Percentiles rank a stretch among this genome's conserved stretches.
Conservation (phyloP, 2,888 invertebrate species). For the Chymomyza procnemis region DNA sequence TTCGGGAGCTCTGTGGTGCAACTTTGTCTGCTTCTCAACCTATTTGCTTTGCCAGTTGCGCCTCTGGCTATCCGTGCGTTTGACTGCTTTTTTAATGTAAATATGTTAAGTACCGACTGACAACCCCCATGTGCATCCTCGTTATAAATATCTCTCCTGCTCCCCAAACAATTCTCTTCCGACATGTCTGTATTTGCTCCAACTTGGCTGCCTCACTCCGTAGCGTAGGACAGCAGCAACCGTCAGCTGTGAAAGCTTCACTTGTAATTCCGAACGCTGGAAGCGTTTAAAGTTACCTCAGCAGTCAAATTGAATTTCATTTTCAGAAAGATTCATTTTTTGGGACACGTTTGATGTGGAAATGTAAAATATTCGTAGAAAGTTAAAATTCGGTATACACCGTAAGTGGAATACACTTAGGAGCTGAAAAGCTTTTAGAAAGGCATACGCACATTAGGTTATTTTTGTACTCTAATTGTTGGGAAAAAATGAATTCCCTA, state of each 20-base stretch:
- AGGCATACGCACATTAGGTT: background rate
- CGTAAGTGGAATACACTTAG: background rate
- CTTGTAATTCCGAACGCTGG: conserved; percentile 32
- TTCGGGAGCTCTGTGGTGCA: too few relatives aligned
- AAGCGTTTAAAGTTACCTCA: conserved; percentile 32
- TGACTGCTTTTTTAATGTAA: conserved; percentile 55
- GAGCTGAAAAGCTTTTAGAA: too few relatives aligned
- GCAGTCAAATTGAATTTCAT: conserved; percentile 56
- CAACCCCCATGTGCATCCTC: background rate
- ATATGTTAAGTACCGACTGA: conserved; percentile 57
- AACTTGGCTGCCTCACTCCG: conserved; percentile 14
- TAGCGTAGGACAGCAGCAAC: conserved; percentile 7
- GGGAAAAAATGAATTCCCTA: too few relatives aligned
- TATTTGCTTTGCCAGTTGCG: background rate
- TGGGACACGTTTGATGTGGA: background rate
- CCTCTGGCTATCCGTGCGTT: conserved; percentile 14
- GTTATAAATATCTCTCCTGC: background rate
- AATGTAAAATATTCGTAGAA: background rate
- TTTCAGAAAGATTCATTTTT: conserved; percentile 22
- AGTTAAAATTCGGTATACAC: background rate
- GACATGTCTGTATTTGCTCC: conserved; percentile 33
- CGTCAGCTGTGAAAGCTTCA: conserved; percentile 16
- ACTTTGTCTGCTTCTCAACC: background rate
- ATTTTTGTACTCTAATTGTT: background rate
- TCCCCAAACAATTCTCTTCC: background rate